Base-by-base conservation (phyloP, 2,888 invertebrate species). In the Zele albiditarsus region DNA sequence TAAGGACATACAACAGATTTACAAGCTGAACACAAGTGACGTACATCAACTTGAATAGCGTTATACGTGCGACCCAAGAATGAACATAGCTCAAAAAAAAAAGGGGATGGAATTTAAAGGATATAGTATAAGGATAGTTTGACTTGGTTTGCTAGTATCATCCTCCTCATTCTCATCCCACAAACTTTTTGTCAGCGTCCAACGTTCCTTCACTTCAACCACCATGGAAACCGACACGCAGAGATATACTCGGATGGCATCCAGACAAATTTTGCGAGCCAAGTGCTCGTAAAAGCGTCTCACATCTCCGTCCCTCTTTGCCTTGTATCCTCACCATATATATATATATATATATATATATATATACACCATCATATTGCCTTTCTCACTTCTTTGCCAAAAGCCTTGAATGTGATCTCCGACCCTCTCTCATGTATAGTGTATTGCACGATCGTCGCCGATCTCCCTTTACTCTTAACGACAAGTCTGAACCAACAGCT, bases 221-320 rank as follows among this genome's bases (percentile, higher is more conserved):
- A 65, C 58, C 31, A 77, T 78, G 80, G 71, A 79, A 80, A 79
- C 77, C 80, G 73, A 79, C 74, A 77, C 78, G 71, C 76, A 60
- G 31, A 68, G 57, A 80, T 80, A 81, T 79, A 73, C 81, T 77
- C 79, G 78, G 80, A 81, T 82, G 84, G 83, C 84, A 85, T 82
- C 83, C 85, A 84, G 86, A 87, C 86, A 83, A 87, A 87, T 87
- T 87, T 87, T 78, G 82, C 84, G 80, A 85, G 86, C 86, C 86
- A 84, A 84, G 82, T 84, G 84, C 83, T 87, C 87, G 84, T 87
- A 87, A 87, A 87, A 84, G 83, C 82, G 57, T 75, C 76, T 78
- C 71, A 53, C 74, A 49, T 38, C 49, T 38, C 77, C 74, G 75
- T 76, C 69, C 74, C 71, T 65, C 74, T 28, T 33, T 38, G 38